Evolutionary conservation across 2,888 invertebrate genomes (phyloP).

Genomic region (Erpobdella octoculata): DNA sequence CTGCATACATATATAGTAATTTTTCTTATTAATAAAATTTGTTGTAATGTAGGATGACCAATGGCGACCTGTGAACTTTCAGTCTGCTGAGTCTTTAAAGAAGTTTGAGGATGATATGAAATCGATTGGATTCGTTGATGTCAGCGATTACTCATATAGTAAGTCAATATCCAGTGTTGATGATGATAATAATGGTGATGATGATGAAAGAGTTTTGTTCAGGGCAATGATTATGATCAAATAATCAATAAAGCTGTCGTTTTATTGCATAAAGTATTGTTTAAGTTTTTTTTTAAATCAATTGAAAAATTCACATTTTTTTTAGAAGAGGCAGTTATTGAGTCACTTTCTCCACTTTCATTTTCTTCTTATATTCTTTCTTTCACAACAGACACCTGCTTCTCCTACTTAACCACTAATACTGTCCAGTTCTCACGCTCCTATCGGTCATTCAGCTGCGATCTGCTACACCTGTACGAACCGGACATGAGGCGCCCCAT

Average conservation of each 20-base stretch:
- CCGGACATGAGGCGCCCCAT: slow-evolving; percentile 59
- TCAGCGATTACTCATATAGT: slow-evolving; percentile 62
- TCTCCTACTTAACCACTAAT: slow-evolving; percentile 71
- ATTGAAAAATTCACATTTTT: not conserved
- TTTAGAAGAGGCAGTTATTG: not conserved
- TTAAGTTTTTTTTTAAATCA: no score
- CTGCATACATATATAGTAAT: no score
- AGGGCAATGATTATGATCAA: no score
- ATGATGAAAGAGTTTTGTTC: no score
- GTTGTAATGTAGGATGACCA: slow-evolving; percentile 63
- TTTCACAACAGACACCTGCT: slow-evolving; percentile 58
- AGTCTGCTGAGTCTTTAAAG: slow-evolving; percentile 64
- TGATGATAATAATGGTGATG: no score
- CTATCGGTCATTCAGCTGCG: slow-evolving; percentile 66
- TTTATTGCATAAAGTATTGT: no score
- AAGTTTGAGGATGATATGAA: slow-evolving; percentile 67
- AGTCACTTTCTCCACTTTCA: no score
- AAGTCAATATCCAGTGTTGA: no score
- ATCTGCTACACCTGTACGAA: slow-evolving; percentile 64
- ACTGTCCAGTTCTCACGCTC: slow-evolving; percentile 72
- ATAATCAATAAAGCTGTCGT: no score
- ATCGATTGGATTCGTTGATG: slow-evolving; percentile 61
- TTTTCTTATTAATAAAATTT: not conserved
- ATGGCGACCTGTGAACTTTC: slow-evolving; percentile 73
- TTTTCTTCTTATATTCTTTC: not conserved